Base-by-base conservation (phyloP, 2,888 invertebrate species). In the Apeira syringaria region DNA sequence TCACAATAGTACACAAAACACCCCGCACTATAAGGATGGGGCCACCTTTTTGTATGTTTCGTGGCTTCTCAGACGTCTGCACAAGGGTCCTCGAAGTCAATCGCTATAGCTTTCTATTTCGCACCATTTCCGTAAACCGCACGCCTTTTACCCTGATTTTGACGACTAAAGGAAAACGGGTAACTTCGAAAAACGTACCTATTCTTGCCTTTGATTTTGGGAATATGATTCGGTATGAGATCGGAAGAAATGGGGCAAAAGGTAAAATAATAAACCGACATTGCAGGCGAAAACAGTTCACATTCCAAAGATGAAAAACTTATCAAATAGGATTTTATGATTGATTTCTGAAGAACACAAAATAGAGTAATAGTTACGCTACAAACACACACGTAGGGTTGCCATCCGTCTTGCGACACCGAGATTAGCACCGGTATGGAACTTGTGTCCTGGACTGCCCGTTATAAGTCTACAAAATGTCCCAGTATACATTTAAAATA, bases 11-110 rank as follows among this genome's bases (percentile, higher is more conserved):
- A 45, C 34, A 39, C 34, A 55, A 50, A 46, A 43, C 50, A 42
- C 40, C 50, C 50, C 49, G 47, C 41, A 30, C 55, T 43, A 50
- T 56, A 50, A 52, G 57, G 53, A 38, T 61, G 57, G 31, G 52
- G 50, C 52, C 30, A 43, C 47, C 56, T 59, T 53, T 67, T 67
- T 60, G 57, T 52, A 41, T 57, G 60, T 57, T 58, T 47, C 45
- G 56, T 53, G 54, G 55, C 53, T 59, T 61, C 57, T 55, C 59
- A 60, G 56, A 53, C 56, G 38, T 42, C 46, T 53, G 54, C 61
- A 58, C 47, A 52, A 68, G 62, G 53, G 56, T 59, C 50, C 62
- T 69, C 49, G 43, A 61, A 68, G 59, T 62, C 62, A 62, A 64
- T 59, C 57, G 52, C 47, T 53, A 47, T 40, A 53, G 47, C 50